These are phyloP conservation scores for Sitta europaea DNA, from an alignment of 2,113 vertebrate species.

Conservation along the genomic window DNA sequence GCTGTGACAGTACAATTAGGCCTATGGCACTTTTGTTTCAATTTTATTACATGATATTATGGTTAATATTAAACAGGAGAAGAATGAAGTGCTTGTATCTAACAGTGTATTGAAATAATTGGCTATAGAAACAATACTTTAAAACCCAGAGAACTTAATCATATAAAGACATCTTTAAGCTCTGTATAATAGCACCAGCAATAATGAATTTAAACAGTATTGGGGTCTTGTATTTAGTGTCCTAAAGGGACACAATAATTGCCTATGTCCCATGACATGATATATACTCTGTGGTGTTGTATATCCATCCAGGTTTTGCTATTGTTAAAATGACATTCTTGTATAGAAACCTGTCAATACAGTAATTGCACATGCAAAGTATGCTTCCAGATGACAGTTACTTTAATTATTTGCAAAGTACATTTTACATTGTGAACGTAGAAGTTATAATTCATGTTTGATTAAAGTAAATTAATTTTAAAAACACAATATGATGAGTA, in stretches of 20 bases:
- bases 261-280: background rate
- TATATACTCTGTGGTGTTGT: background rate
- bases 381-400: background rate
- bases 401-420: background rate
- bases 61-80: slow-evolving; percentile 48
- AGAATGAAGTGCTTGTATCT: slow-evolving; percentile 3
- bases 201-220: background rate
- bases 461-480: background rate
- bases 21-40: slow-evolving; percentile 60
- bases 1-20: slow-evolving; percentile 59
- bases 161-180: slow-evolving; percentile 27
- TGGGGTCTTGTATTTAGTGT: background rate
- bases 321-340: background rate
- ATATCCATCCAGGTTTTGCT: background rate
- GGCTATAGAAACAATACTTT: slow-evolving; percentile 16
- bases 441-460: background rate
- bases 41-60: slow-evolving; percentile 54
- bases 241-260: background rate
- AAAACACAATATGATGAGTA: background rate
- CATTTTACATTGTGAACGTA: background rate
- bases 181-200: background rate
- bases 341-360: background rate
- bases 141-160: slow-evolving; percentile 35
- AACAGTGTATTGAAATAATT: background rate
- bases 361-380: background rate